Evolutionary conservation across 2,888 invertebrate species (phyloP), one percentile per base, ranked within the genome.

Genomic region (Alentia gelatinosa): DNA sequence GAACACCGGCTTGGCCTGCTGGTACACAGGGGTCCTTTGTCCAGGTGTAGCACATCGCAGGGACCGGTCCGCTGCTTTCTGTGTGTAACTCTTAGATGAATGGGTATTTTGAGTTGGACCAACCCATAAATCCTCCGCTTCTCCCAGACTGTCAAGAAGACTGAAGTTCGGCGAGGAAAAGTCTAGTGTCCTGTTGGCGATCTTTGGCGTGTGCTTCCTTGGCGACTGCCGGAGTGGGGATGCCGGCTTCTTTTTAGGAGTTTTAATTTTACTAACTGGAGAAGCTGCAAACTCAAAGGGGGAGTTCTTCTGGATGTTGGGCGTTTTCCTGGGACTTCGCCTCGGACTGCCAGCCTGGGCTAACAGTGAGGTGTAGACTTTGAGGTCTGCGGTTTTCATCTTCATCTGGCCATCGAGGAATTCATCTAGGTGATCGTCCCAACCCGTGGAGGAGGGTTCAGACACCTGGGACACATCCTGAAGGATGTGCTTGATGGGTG

Each of bases 341-440:
- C 50, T 5, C 12, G 86, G 47, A 30, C 47, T 50, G 15, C 33
- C 30, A 26, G 47, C 35, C 47, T 86, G 42, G 0, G 33, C 47
- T 19, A 47, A n/a, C 9, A 47, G 26, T 12, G 86, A 47, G 15
- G 50, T 42, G 35, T 4, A 47, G 0, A 12, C 0, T 23, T n/a
- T 23, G 1, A 47, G 47, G n/a, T n/a, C 47, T 47, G n/a, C 19
- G 30, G 42, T 30, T 47, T 47, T 30, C 15, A 19, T 26, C 33
- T 86, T 86, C 4, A 86, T n/a, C n/a, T 42, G 42, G 1, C 86
- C 86, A 15, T 86, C 47, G 7, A 86, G 47, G 86, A 86, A 86
- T 19, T 86, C 86, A 7, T 86, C 86, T 23, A 86, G 47, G 47
- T 42, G 42, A 9, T 86, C 86, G 12, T 86, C 86, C 86, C 86